Evolutionary conservation across 2,113 vertebrate species (phyloP).

Genomic region (Actinemys pallida): DNA sequence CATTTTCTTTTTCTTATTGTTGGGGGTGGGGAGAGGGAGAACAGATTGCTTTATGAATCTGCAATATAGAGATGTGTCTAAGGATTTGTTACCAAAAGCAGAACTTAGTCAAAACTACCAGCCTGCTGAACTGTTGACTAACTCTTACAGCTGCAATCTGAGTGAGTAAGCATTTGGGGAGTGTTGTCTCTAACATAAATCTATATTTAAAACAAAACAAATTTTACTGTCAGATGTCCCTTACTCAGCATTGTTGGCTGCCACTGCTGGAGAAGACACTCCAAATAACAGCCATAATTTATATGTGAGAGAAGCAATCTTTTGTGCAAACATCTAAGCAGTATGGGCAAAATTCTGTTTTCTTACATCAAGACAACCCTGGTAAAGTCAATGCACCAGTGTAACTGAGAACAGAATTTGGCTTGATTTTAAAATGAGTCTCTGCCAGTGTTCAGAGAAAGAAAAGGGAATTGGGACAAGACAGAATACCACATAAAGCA

Average conservation of each 20-base stretch:
- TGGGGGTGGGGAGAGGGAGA: not conserved
- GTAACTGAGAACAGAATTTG: not conserved
- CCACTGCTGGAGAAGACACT: not conserved
- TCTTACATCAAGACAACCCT: fast-evolving
- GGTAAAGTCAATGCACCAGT: not conserved
- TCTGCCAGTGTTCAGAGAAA: not conserved
- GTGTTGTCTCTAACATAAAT: not conserved
- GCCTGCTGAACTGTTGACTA: not conserved
- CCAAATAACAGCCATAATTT: not conserved
- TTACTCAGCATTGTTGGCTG: not conserved
- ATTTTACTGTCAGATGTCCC: not conserved
- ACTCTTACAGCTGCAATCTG: not conserved
- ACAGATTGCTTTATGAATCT: not conserved
- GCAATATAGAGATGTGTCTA: not conserved
- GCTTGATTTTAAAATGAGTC: not conserved
- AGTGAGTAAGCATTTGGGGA: not conserved
- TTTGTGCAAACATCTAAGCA: not conserved
- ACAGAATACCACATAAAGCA: not conserved
- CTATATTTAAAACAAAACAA: not conserved
- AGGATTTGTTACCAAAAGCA: not conserved
- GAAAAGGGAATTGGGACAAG: not conserved
- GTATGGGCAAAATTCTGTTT: not conserved
- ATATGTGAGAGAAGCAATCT: fast-evolving
- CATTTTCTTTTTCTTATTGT: not conserved
- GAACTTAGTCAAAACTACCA: not conserved